Percentiles rank a stretch among this genome's conserved stretches.
phyloP scores from a whole-genome alignment of 1,140 invertebrate genomes.

The Anthonomus grandis region DNA sequence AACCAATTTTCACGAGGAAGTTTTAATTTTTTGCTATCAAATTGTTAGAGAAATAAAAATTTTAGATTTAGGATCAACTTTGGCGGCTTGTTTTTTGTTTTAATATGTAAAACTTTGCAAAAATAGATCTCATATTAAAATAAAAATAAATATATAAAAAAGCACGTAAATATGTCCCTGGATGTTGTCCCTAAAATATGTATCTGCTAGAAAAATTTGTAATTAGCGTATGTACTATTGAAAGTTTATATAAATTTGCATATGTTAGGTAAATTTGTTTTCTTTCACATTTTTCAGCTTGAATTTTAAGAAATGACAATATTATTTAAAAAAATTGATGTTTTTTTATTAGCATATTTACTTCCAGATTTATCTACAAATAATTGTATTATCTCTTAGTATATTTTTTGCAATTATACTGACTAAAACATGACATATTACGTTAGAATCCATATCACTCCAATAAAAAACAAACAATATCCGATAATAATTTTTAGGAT shows the following conservation, averaged over 20 bases:
- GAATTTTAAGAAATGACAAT: too few species aligned
- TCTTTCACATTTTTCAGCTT: too few species aligned
- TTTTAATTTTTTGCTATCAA: too few species aligned
- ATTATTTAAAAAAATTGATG: neutral
- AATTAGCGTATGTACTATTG: slow-evolving; percentile 26
- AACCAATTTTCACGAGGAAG: too few species aligned
- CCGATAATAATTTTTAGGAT: too few species aligned
- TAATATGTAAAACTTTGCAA: too few species aligned
- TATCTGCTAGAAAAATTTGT: slow-evolving; percentile 26
- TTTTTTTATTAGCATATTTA: slow-evolving; percentile 3
- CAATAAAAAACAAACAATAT: too few species aligned
- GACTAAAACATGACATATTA: neutral
- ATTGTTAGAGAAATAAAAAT: too few species aligned
- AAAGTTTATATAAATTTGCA: slow-evolving; percentile 20
- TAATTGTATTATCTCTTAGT: neutral
- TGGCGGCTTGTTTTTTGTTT: too few species aligned
- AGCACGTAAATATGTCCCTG: slow-evolving; percentile 10
- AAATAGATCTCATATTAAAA: neutral
- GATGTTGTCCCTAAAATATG: slow-evolving; percentile 21
- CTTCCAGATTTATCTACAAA: neutral
- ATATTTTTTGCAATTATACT: neutral
- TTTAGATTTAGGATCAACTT: too few species aligned
- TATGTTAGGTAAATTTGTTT: slow-evolving; percentile 1
- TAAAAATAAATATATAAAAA: too few species aligned
- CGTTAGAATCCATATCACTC: neutral